phyloP scores from a whole-genome alignment of 2,113 vertebrate species.

The Monarcha castaneiventris region DNA sequence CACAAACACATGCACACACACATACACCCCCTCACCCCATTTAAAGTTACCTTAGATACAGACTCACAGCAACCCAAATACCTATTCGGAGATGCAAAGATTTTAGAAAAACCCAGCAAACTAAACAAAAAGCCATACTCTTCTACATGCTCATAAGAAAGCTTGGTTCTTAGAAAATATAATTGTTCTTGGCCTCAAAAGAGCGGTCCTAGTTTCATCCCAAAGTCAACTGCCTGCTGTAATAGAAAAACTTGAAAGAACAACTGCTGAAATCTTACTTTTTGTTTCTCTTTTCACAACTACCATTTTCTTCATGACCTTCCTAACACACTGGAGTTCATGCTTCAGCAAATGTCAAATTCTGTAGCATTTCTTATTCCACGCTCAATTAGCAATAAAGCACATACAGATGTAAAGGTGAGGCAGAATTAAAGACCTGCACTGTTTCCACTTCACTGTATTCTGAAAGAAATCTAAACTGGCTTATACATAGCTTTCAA shows the following conservation, averaged over 20 bases:
- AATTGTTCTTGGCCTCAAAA: not conserved
- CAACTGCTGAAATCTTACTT: not conserved
- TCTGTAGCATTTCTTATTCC: not conserved
- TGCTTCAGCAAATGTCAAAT: slow-evolving; percentile 13
- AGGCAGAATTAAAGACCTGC: not conserved
- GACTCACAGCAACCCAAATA: not conserved
- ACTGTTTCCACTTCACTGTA: not conserved
- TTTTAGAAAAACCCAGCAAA: not conserved
- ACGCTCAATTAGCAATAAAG: not conserved
- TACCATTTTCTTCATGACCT: not conserved
- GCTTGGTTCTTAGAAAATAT: not conserved
- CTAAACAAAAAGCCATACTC: not conserved
- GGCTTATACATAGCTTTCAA: not conserved
- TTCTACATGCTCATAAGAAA: not conserved
- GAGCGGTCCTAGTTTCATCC: not conserved
- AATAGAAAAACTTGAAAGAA: not conserved
- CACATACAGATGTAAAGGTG: not conserved
- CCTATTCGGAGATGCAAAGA: not conserved
- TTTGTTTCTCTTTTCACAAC: not conserved
- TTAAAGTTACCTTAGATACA: not conserved
- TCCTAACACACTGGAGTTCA: not conserved
- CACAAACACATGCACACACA: not conserved
- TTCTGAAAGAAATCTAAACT: not conserved
- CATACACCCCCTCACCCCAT: fast-evolving
- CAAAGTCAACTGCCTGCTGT: not conserved